Percentiles rank a stretch among this genome's conserved stretches.
Conservation (phyloP, 2,888 invertebrate species). For the Andrena fulva region DNA sequence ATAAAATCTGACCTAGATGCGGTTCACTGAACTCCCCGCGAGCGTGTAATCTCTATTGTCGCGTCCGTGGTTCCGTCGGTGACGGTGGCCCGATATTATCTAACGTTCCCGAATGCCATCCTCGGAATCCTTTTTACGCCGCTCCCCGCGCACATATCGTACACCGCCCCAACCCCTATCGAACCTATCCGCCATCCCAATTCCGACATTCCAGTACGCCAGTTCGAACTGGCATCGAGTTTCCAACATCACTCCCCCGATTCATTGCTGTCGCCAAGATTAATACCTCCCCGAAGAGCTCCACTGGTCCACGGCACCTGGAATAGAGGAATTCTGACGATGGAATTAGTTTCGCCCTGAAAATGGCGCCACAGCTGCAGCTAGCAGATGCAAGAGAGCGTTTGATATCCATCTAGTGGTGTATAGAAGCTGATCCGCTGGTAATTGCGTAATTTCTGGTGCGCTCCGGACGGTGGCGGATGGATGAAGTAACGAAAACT, state of each 20-base stretch:
- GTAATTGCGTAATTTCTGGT: slow-evolving; percentile 52
- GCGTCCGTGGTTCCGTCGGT: slow-evolving; percentile 25
- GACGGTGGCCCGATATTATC: slow-evolving; percentile 44
- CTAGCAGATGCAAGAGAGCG: no score
- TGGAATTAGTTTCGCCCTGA: no score
- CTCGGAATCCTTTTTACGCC: neutral
- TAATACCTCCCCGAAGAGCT: no score
- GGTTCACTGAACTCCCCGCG: slow-evolving; percentile 57
- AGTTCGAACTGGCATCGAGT: no score
- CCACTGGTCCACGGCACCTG: no score
- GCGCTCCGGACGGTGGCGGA: slow-evolving; percentile 17
- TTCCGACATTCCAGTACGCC: no score
- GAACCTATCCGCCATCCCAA: neutral
- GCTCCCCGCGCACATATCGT: neutral
- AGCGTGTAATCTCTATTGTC: slow-evolving; percentile 59
- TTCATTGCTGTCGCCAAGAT: no score
- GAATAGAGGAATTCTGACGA: no score
- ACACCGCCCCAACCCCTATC: neutral
- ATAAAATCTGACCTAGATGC: slow-evolving; percentile 64
- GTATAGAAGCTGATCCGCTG: neutral
- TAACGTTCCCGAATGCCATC: slow-evolving; percentile 27
- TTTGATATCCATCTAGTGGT: neutral
- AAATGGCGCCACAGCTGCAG: no score
- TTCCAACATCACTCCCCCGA: no score
- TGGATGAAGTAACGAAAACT: slow-evolving; percentile 58